These are phyloP conservation scores for Syngnathus typhle DNA, from an alignment of 2,113 vertebrate species.

Conservation along the genomic window DNA sequence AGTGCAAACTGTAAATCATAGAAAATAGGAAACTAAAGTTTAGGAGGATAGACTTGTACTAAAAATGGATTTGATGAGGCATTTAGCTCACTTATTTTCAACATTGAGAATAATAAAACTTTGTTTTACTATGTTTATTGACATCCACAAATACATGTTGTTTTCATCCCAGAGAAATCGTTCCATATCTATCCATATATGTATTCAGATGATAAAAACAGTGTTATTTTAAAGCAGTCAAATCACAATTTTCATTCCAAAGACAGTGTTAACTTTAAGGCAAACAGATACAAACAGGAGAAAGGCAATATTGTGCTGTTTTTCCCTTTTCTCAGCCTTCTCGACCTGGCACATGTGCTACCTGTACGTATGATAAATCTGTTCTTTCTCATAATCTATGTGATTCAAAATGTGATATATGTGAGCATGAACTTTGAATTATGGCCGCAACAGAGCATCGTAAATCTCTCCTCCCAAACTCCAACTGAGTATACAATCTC, in stretches of 20 bases:
- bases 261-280: constrained; percentile 30
- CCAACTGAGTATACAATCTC: constrained; percentile 67
- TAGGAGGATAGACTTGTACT: constrained; percentile 56
- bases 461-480: constrained; percentile 74
- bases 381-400: constrained; percentile 73
- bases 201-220: background rate
- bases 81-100: background rate
- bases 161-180: background rate
- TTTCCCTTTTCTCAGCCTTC: constrained; percentile 56
- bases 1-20: constrained; percentile 66
- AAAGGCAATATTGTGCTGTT: constrained; percentile 43
- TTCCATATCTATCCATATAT: too few species aligned
- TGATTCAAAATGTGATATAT: constrained; percentile 77
- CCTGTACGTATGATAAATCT: constrained; percentile 74
- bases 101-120: background rate
- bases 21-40: constrained; percentile 65
- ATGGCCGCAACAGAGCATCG: constrained; percentile 67
- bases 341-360: constrained; percentile 63
- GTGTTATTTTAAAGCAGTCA: constrained; percentile 27
- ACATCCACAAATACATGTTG: background rate
- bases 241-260: constrained; percentile 13
- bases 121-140: background rate
- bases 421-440: constrained; percentile 77
- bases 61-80: constrained; percentile 16
- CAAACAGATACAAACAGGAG: constrained; percentile 53